These are phyloP conservation scores for Nannoperca obscura DNA, from an alignment of 2,797 vertebrate species.

Conservation along the genomic window DNA sequence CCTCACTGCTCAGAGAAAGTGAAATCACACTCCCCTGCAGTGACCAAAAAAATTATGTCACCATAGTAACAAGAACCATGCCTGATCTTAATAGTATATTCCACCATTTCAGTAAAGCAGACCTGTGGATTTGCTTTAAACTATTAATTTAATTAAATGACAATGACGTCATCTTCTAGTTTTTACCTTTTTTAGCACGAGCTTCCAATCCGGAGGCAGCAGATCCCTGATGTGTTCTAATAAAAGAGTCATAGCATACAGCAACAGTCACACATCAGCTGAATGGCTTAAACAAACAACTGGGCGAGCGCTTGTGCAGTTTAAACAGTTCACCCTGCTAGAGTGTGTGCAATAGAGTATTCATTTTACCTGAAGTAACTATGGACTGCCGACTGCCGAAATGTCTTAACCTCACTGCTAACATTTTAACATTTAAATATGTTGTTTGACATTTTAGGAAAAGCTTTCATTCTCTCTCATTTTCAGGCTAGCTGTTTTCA, in stretches of 20 bases:
- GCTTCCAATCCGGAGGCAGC: neutral
- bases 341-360: neutral
- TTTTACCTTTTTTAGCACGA: slow-evolving; percentile 9
- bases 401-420: neutral
- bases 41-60: slow-evolving; percentile 37
- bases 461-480: neutral
- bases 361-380: neutral
- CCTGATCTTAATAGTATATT: slow-evolving; percentile 21
- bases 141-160: slow-evolving; percentile 10
- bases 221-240: neutral
- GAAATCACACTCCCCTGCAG: slow-evolving; percentile 28
- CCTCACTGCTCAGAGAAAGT: slow-evolving; percentile 17
- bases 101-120: neutral
- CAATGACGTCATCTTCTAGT: neutral
- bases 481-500: neutral
- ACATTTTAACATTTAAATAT: neutral
- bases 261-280: neutral
- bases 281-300: neutral
- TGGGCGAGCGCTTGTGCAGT: neutral
- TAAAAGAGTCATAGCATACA: neutral
- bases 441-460: neutral
- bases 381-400: neutral
- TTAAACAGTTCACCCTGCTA: neutral
- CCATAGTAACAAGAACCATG: slow-evolving; percentile 58
- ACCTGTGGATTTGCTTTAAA: slow-evolving; percentile 20